Base-by-base conservation (phyloP, 2,888 invertebrate species). In the Lapara coniferarum region DNA sequence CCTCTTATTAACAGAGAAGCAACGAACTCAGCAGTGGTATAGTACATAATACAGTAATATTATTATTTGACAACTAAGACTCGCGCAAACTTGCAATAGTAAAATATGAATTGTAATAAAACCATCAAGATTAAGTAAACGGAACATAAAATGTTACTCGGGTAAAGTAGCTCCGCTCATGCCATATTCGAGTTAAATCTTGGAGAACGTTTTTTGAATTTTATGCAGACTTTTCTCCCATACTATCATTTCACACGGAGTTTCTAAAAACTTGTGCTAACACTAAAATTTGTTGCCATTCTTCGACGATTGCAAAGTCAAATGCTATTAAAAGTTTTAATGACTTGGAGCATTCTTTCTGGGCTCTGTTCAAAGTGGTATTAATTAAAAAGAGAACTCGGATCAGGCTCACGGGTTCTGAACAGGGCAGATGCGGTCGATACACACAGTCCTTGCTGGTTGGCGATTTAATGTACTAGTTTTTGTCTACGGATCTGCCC, bases 271-370 rank as follows among this genome's bases (percentile, higher is more conserved):
- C 85, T 83, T 81, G 84, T 84, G 85, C 85, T 82, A 82, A 80
- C 83, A 78, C 87, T 85, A 82, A 89, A 91, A 89, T 90, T 88
- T 90, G 89, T 89, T 88, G 83, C 90, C 85, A 84, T 86, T 84
- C 86, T 83, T 81, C 71, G 77, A 25, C 63, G 46, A 49, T 49
- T 49, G 63, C 82, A 79, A 87, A 90, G 88, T 90, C 91, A 90
- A 90, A 92, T 85, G 91, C 92, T 91, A 93, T 93, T 93, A 92
- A 92, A 93, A 93, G 81, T 93, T 93, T 92, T 92, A 93, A 93
- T 92, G 92, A 91, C 91, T 91, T 90, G 88, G 82, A 89, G 92
- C 89, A 92, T 93, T 92, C 92, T 93, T 92, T 90, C 83, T 84
- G 87, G 83, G 82, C 85, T 85, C 85, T 88, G 90, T 91, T 92